phyloP scores from a whole-genome alignment of 2,888 invertebrate species.

The Strigamia maritima region DNA sequence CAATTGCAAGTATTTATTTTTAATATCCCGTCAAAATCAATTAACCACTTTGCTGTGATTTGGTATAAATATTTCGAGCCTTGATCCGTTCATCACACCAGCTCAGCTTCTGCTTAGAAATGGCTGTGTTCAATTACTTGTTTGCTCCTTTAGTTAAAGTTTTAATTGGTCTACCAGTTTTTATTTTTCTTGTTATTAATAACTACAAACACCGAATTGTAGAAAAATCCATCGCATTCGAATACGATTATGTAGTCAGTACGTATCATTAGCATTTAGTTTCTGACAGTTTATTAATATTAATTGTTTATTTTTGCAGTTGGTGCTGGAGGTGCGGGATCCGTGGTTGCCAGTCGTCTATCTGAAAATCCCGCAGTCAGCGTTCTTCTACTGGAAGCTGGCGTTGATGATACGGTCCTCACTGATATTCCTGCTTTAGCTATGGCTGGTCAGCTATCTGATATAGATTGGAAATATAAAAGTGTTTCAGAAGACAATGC shows the following conservation, averaged over 20 bases:
- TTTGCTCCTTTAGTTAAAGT: neutral
- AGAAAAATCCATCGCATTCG: neutral
- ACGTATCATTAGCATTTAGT: neutral
- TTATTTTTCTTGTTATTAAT: neutral
- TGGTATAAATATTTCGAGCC: neutral
- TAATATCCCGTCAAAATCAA: too few species aligned
- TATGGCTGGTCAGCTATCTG: too few species aligned
- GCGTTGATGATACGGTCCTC: neutral
- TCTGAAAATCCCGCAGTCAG: neutral
- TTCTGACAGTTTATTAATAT: too few species aligned
- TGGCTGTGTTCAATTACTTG: neutral
- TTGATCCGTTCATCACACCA: neutral
- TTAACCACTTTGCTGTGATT: too few species aligned
- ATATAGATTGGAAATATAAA: too few species aligned
- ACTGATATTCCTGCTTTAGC: neutral
- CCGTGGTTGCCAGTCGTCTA: neutral
- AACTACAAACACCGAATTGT: neutral
- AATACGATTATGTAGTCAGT: neutral
- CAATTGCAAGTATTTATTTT: too few species aligned
- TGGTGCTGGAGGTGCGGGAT: neutral
- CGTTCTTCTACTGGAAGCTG: constrained; percentile 15
- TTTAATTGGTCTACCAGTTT: neutral
- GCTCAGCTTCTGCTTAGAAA: neutral
- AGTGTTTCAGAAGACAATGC: too few species aligned
- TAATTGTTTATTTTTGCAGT: neutral